Conservation (phyloP, 2,797 vertebrate genomes). For the Staurois parvus region DNA sequence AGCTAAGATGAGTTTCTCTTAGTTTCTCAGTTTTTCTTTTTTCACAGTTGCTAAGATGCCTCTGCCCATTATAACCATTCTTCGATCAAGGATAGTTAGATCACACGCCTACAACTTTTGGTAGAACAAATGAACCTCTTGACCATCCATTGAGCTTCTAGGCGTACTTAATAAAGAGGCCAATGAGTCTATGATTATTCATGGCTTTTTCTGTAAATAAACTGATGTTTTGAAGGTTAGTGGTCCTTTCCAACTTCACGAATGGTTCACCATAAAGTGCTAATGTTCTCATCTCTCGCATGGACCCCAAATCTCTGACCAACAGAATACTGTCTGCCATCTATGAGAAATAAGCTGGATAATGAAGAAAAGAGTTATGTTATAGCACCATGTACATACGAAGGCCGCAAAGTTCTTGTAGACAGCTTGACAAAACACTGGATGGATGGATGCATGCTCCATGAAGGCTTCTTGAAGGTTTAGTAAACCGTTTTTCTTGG, state of each 20-base stretch:
- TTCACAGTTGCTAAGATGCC: no score
- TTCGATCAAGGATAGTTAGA: no score
- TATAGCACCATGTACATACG: background rate
- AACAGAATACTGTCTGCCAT: background rate
- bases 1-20: no score
- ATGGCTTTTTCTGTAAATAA: no score
- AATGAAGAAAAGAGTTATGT: background rate
- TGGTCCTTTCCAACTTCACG: background rate
- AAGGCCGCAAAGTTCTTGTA: background rate
- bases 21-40: no score
- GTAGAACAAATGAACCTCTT: no score
- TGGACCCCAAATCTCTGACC: background rate
- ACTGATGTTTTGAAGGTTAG: background rate
- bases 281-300: background rate
- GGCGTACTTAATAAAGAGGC: no score
- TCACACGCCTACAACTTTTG: no score
- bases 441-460: background rate
- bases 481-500: background rate
- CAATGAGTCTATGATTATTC: no score
- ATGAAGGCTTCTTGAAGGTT: background rate
- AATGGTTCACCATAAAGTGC: background rate
- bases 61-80: no score
- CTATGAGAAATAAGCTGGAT: background rate
- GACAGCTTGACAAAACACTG: background rate
- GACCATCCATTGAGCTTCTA: no score